phyloP scores from a whole-genome alignment of 2,888 invertebrate species.

The Drosophila maculinotata region DNA sequence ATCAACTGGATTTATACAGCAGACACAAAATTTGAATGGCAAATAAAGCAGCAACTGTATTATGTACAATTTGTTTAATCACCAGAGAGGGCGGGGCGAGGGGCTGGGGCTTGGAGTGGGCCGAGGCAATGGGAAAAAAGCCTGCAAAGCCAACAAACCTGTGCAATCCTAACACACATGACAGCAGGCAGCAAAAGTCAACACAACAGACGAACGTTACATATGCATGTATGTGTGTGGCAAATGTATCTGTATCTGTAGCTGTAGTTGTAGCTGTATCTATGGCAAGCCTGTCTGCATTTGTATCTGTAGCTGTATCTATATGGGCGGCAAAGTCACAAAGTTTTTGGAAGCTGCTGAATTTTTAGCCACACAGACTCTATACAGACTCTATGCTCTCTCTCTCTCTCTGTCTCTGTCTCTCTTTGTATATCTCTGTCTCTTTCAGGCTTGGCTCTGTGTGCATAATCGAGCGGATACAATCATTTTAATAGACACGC shows the following conservation, averaged over 20 bases:
- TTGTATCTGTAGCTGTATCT: constrained; percentile 17
- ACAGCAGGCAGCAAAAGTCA: constrained; percentile 39
- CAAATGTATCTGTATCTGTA: constrained; percentile 24
- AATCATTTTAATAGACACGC: constrained; percentile 84
- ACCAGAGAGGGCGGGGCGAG: constrained; percentile 10
- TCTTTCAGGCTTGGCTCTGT: constrained; percentile 30
- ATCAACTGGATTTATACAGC: constrained; percentile 61
- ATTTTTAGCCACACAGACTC: constrained; percentile 38
- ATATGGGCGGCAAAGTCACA: constrained; percentile 60
- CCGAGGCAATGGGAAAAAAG: constrained; percentile 13
- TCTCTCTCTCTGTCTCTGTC: neutral
- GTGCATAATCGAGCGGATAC: constrained; percentile 83
- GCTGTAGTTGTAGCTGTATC: constrained; percentile 17
- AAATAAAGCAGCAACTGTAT: constrained; percentile 58
- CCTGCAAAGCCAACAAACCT: constrained; percentile 25
- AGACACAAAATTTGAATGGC: constrained; percentile 47
- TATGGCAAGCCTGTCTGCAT: constrained; percentile 23
- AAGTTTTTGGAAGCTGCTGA: constrained; percentile 56
- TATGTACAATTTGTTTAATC: constrained; percentile 60
- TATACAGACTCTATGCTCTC: constrained; percentile 7
- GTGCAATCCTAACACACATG: constrained; percentile 22
- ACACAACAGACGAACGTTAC: constrained; percentile 36
- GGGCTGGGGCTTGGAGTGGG: neutral
- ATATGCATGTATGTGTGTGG: constrained; percentile 24
- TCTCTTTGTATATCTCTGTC: constrained; percentile 6